Percentiles rank a stretch among this genome's conserved stretches.
These are phyloP conservation scores for Brachypterus glaber DNA, from an alignment of 2,888 invertebrate genomes.

Conservation along the genomic window DNA sequence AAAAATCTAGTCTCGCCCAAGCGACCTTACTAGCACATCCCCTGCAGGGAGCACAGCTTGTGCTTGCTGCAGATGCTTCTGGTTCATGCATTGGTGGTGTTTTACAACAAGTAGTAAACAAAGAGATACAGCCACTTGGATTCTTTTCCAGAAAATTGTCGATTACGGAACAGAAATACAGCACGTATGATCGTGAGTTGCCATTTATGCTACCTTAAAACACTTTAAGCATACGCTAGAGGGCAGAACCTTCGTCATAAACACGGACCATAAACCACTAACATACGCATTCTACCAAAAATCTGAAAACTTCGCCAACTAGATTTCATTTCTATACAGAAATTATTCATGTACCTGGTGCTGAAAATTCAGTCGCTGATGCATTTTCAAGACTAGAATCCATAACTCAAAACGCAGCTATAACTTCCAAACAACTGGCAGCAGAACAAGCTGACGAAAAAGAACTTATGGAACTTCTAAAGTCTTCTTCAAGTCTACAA, in stretches of 20 bases:
- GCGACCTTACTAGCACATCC: slow-evolving; percentile 25
- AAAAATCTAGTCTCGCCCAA: slow-evolving; percentile 8
- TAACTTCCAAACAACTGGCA: neutral
- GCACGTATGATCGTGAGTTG: slow-evolving; percentile 13
- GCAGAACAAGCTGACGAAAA: neutral
- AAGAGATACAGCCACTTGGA: slow-evolving; percentile 17
- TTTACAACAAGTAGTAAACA: slow-evolving; percentile 2
- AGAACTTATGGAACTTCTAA: neutral
- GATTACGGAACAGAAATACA: slow-evolving; percentile 9
- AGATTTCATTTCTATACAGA: neutral
- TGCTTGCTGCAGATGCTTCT: neutral
- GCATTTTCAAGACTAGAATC: neutral
- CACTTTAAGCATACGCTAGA: slow-evolving; percentile 13
- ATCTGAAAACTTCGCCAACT: slow-evolving; percentile 12
- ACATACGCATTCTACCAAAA: slow-evolving; percentile 29
- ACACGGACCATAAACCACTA: slow-evolving; percentile 34
- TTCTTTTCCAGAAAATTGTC: slow-evolving; percentile 22
- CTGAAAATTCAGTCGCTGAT: neutral
- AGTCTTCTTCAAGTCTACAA: neutral
- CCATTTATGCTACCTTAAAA: slow-evolving; percentile 12
- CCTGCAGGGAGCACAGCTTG: neutral
- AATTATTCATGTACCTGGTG: neutral
- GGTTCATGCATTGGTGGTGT: neutral
- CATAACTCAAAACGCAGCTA: neutral
- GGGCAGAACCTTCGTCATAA: slow-evolving; percentile 8